Evolutionary conservation across 2,888 invertebrate species (phyloP).

Genomic region (Agrochola circellaris): DNA sequence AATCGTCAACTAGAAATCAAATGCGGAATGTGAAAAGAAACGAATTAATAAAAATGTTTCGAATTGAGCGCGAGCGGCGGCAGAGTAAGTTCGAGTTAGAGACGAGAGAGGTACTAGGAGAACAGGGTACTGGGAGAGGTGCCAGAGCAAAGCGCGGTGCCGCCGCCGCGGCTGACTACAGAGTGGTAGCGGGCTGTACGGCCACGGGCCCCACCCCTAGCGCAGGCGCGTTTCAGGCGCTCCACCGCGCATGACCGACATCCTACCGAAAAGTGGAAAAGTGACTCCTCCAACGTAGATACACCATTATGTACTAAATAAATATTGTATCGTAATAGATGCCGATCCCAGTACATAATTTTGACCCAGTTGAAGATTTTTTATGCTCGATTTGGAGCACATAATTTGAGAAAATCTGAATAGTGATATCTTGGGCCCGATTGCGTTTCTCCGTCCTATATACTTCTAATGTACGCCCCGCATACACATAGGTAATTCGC

Average conservation of each 20-base stretch:
- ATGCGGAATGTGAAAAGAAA: slow-evolving; percentile 78
- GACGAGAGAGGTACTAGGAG: slow-evolving; percentile 74
- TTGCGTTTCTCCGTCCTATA: slow-evolving; percentile 59
- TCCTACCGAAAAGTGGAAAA: slow-evolving; percentile 90
- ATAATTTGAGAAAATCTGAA: slow-evolving; percentile 58
- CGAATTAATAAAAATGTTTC: slow-evolving; percentile 75
- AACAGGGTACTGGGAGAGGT: slow-evolving; percentile 74
- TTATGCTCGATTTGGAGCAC: slow-evolving; percentile 72
- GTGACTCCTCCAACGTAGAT: slow-evolving; percentile 90
- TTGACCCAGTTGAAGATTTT: slow-evolving; percentile 80
- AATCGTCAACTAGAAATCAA: slow-evolving; percentile 75
- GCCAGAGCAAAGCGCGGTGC: slow-evolving; percentile 79
- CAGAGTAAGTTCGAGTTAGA: slow-evolving; percentile 75
- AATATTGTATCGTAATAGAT: slow-evolving; percentile 88
- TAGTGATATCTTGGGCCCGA: slow-evolving; percentile 52
- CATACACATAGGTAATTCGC: slow-evolving; percentile 54
- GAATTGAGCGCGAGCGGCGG: slow-evolving; percentile 84
- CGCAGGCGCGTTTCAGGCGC: slow-evolving; percentile 81
- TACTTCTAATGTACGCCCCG: slow-evolving; percentile 66
- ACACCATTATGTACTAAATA: slow-evolving; percentile 90
- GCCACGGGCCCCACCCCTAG: slow-evolving; percentile 88
- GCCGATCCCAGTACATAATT: slow-evolving; percentile 81
- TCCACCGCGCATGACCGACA: slow-evolving; percentile 88
- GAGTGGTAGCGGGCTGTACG: slow-evolving; percentile 87
- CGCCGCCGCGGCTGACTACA: slow-evolving; percentile 88